phyloP scores from a whole-genome alignment of 2,888 invertebrate species.

The Pegoplata infirma region DNA sequence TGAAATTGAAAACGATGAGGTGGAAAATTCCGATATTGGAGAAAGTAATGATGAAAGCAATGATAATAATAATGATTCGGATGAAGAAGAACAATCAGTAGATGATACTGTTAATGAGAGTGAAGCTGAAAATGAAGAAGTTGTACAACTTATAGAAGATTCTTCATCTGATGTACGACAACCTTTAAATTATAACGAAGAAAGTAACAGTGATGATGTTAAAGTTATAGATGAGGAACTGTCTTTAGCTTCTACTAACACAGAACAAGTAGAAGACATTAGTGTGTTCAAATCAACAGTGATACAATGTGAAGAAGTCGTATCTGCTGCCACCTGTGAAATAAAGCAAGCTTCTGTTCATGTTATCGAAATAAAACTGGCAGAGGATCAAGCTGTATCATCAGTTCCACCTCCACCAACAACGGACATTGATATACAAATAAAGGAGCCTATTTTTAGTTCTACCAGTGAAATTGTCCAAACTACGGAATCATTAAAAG shows the following conservation, averaged over 20 bases:
- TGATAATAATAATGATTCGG: constrained; percentile 5
- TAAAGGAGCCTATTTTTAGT: too few relatives aligned
- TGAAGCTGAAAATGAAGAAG: constrained; percentile 12
- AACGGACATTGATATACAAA: too few relatives aligned
- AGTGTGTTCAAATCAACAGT: neutral
- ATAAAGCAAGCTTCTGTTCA: too few relatives aligned
- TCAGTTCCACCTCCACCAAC: too few relatives aligned
- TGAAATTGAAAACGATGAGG: constrained; percentile 31
- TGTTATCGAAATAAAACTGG: too few relatives aligned
- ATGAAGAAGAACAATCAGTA: constrained; percentile 21
- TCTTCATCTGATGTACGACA: constrained; percentile 34
- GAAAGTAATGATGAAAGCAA: constrained; percentile 19
- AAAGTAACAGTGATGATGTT: constrained; percentile 44
- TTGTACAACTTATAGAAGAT: constrained; percentile 48
- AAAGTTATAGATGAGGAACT: constrained; percentile 25
- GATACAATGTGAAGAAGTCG: neutral
- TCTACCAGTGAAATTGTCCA: too few relatives aligned
- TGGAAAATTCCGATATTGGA: constrained; percentile 54
- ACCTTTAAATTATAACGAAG: constrained; percentile 5
- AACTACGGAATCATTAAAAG: too few relatives aligned
- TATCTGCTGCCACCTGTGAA: neutral
- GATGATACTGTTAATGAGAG: constrained; percentile 7
- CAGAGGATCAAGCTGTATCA: too few relatives aligned
- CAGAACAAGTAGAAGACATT: constrained; percentile 29
- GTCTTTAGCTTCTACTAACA: neutral